Base-by-base conservation (phyloP, 2,113 vertebrate species). In the Ctenodactylus gundi region DNA sequence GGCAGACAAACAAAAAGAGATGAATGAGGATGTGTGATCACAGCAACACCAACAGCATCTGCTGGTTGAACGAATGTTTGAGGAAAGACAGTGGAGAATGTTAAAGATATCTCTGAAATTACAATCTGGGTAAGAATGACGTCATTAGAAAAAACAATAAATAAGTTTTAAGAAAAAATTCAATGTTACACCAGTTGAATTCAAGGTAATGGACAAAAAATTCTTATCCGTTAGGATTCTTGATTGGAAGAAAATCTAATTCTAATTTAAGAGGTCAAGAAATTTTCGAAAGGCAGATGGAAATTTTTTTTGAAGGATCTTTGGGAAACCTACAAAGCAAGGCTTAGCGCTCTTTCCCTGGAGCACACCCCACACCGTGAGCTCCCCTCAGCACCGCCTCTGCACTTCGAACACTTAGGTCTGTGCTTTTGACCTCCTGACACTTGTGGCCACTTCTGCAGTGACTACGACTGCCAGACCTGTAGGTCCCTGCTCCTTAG, bases 141-240 rank as follows among this genome's bases (percentile, higher is more conserved):
- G 62, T 25, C 72, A 53, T 34, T 67, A 25, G 57, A 46, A 92
- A 77, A 55, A 68, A 85, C 5, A 34, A 64, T 49, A 86, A 64
- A 80, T 67, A 91, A 53, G 15, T n/a, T 91, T 96, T 65, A 18
- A 83, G 67, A 15, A 1, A 15, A 31, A 95, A 93, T 91, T 80
- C 46, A 34, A 11, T 87, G 94, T 90, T 58, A 93, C 62, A 70
- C n/a, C 64, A 86, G 57, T n/a, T 85, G 73, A 73, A 83, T 91
- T 86, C 17, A 4, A 96, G 89, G 41, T 89, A 86, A 91, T 78
- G 57, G 75, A 41, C 64, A 72, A 49, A 34, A 88, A 72, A 81
- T 39, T 41, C 6, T n/a, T 60, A 60, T 80, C 64, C 64, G 53
- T 85, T 60, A 88, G 27, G 78, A 82, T 82, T 94, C 55, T 78